Base-by-base conservation (phyloP, 1,140 invertebrate genomes). In the Anastrepha ludens region DNA sequence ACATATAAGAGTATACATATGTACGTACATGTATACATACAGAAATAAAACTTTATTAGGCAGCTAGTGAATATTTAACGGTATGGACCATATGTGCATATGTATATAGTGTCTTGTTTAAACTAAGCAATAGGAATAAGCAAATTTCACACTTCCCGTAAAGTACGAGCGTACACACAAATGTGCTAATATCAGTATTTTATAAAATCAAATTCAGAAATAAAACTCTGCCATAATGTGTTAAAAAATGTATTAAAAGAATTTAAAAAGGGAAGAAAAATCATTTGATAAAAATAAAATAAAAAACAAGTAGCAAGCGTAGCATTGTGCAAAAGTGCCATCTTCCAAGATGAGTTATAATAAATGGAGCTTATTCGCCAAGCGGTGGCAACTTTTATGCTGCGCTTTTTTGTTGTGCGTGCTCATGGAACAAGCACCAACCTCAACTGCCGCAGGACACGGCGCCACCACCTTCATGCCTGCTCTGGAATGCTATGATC, bases 401-500 rank as follows among this genome's bases (percentile, higher is more conserved):
- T 47, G 47, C 47, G 58, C 60, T 20, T 11, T 87, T 15, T 55
- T 88, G 39, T 7, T 87, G 86, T 65, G 85, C 58, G 41, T 70
- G 60, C 65, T 87, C 60, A 59, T 88, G 62, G 50, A 87, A 85
- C 58, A 88, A 86, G 87, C 87, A 15, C 81, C 81, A 70, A 60
- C 87, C 47, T 55, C 88, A 59, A 67, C 62, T 58, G 88, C 65
- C n/a, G 81, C 50, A 55, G 85, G 60, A 29, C 87, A 89, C 59
- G 86, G 88, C 86, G 50, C 87, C 86, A 85, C 85, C 55, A 91
- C 91, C 67, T 93, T 91, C 85, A 89, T 93, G 90, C 92, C 92
- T n/a, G 91, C 92, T 3, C 88, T 93, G 87, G 92, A 93, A 87
- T 93, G 92, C 88, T 93, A 93, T 87, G 92, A 93, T 90, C 90